Base-by-base conservation (phyloP, 2,888 invertebrate genomes). In the Phlogophora meticulosa region DNA sequence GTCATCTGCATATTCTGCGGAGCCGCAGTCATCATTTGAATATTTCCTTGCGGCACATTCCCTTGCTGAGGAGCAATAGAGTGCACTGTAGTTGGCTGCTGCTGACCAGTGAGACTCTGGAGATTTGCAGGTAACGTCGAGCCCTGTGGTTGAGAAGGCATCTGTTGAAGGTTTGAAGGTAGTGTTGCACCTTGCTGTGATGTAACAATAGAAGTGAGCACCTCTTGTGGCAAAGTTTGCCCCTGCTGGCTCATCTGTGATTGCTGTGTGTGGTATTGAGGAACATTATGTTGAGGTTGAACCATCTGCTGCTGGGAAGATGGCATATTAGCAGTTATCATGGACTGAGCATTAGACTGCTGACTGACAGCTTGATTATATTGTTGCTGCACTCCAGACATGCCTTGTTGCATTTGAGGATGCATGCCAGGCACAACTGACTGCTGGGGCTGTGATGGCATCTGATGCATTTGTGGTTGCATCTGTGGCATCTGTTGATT, bases 81-180 rank as follows among this genome's bases (percentile, higher is more conserved):
- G 77, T 95, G 95, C 60, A 95, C 94, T 20, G 90, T 81, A 46
- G 86, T 87, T 7, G 94, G 91, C 83, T 96, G 94, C 86, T 96
- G 96, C 77, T 94, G 96, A 51, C 91, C 92, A 68, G 92, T 93
- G 63, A 95, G 83, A 57, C 93, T 93, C 86, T 96, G 96, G 82
- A 96, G 92, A 92, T 96, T 96, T 17, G 96, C 93, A 42, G 96
- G 96, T 81, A 96, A 91, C n/a, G 96, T 96, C 0, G 96, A 92
- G n/a, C 96, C 96, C 79, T 96, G 96, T 32, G 94, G 94, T 81
- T 94, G 95, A 65, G 93, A 91, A 20, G 90, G 90, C 94, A 95
- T 94, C 0, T 91, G 88, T 75, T 95, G 96, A 34, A 96, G 90
- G 82, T 94, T 95, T 64, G 88, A 85, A 72, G 95, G 93, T 74